Evolutionary conservation across 1,140 invertebrate species (phyloP).

Genomic region (Scaptomyza pallida): DNA sequence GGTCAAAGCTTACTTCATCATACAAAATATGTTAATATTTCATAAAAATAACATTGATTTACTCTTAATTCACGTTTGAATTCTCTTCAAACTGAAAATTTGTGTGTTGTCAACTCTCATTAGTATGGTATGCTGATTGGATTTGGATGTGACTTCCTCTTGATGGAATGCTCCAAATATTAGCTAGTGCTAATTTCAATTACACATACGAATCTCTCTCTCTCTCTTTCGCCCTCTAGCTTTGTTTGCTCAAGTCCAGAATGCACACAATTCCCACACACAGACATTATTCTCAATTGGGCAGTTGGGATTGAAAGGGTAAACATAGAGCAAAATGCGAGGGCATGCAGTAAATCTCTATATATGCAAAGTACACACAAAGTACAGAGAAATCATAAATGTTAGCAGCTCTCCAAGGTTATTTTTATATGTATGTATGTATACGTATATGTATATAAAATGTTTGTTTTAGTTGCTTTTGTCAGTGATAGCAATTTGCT

Average conservation of each 20-base stretch:
- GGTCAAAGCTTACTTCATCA: no score
- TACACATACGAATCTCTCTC: not conserved
- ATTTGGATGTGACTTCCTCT: not conserved
- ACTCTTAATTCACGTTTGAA: not conserved
- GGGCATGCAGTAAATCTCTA: constrained; percentile 2
- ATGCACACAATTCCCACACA: constrained; percentile 38
- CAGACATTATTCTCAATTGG: constrained; percentile 39
- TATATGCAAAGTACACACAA: not conserved
- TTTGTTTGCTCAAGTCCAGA: constrained; percentile 19
- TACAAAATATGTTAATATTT: no score
- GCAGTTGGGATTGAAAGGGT: constrained; percentile 12
- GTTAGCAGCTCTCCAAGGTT: constrained; percentile 45
- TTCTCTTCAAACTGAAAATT: not conserved
- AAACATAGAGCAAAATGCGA: constrained; percentile 21
- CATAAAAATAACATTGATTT: constrained; percentile 3
- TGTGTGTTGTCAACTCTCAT: not conserved
- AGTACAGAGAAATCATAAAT: not conserved
- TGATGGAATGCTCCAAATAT: constrained; percentile 14
- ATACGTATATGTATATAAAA: not conserved
- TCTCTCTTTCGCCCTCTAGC: not conserved
- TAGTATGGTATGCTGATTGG: constrained; percentile 1
- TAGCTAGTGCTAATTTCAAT: constrained; percentile 32
- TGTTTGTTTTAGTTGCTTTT: constrained; percentile 31
- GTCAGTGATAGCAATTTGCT: constrained; percentile 68
- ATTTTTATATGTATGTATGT: constrained; percentile 30